Evolutionary conservation across 2,113 vertebrate species (phyloP).

Genomic region (Engraulis encrasicolus): DNA sequence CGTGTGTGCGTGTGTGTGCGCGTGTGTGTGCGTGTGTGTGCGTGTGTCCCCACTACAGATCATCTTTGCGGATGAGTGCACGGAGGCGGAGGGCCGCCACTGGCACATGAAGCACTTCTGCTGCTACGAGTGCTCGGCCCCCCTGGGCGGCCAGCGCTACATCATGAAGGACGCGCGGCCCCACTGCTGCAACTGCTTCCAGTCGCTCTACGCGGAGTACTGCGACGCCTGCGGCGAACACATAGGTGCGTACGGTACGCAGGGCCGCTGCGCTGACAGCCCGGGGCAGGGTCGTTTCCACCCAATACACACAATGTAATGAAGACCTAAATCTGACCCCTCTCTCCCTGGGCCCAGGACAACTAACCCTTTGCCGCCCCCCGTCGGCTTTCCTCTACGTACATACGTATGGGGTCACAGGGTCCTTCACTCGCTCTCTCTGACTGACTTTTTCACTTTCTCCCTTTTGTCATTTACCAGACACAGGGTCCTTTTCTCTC

Average conservation of each 20-base stretch:
- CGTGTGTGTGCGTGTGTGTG: not conserved
- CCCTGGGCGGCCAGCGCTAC: slow-evolving; percentile 95
- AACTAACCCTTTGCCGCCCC: too few relatives aligned
- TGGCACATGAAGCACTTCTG: slow-evolving; percentile 99
- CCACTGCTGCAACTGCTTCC: slow-evolving; percentile 98
- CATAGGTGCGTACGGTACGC: slow-evolving; percentile 83
- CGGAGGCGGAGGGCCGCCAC: slow-evolving; percentile 94
- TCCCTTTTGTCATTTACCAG: too few relatives aligned
- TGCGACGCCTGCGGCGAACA: slow-evolving; percentile 97
- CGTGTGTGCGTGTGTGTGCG: not conserved
- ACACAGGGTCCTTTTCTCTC: too few relatives aligned
- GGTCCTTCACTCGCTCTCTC: too few relatives aligned
- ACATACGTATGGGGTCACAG: too few relatives aligned
- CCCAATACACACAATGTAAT: too few relatives aligned
- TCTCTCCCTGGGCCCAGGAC: too few relatives aligned
- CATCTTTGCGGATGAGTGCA: slow-evolving; percentile 98
- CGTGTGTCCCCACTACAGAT: slow-evolving; percentile 80
- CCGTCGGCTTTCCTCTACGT: too few relatives aligned
- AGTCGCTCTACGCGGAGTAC: slow-evolving; percentile 94
- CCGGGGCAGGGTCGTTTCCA: too few relatives aligned
- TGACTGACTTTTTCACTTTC: too few relatives aligned
- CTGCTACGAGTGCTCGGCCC: slow-evolving; percentile 93
- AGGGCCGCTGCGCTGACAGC: too few relatives aligned
- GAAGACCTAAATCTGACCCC: too few relatives aligned
- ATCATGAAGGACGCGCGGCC: slow-evolving; percentile 98